Percentiles rank a stretch among this genome's conserved stretches.
Evolutionary conservation across 2,113 vertebrate genomes (phyloP).

Genomic region (Canis aureus): DNA sequence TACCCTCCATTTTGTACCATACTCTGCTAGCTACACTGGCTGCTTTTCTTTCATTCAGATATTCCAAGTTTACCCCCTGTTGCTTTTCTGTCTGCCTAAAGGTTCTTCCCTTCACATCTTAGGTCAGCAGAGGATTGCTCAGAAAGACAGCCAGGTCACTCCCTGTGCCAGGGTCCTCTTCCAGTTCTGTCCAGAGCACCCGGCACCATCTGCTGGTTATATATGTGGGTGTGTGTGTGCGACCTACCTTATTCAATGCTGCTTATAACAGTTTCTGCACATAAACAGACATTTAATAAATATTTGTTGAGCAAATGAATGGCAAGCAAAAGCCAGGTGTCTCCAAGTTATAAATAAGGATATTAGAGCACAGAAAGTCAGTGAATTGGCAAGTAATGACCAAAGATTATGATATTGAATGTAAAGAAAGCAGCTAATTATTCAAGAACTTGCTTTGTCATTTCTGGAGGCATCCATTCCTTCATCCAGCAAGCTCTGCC

Average conservation of each 20-base stretch:
- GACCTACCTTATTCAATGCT: not conserved
- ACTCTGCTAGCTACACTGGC: not conserved
- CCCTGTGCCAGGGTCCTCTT: fast-evolving
- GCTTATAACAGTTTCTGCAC: not conserved
- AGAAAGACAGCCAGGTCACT: not conserved
- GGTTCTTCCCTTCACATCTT: not conserved
- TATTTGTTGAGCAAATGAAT: not conserved
- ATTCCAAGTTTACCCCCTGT: not conserved
- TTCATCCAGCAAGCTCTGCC: not conserved
- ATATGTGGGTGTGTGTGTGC: not conserved
- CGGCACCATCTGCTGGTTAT: not conserved
- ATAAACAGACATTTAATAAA: not conserved
- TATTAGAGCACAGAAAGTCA: not conserved
- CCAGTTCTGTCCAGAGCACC: not conserved
- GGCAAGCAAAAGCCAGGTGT: not conserved
- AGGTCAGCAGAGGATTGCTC: not conserved
- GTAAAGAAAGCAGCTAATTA: not conserved
- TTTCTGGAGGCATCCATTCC: not conserved
- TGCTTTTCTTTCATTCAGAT: not conserved
- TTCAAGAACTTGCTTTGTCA: not conserved
- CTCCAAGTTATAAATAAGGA: not conserved
- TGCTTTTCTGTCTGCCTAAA: not conserved
- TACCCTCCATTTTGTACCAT: fast-evolving
- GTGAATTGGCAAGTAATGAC: not conserved
- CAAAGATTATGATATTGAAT: not conserved